Evolutionary conservation across 2,113 vertebrate genomes (phyloP).

Genomic region (Nanger granti): DNA sequence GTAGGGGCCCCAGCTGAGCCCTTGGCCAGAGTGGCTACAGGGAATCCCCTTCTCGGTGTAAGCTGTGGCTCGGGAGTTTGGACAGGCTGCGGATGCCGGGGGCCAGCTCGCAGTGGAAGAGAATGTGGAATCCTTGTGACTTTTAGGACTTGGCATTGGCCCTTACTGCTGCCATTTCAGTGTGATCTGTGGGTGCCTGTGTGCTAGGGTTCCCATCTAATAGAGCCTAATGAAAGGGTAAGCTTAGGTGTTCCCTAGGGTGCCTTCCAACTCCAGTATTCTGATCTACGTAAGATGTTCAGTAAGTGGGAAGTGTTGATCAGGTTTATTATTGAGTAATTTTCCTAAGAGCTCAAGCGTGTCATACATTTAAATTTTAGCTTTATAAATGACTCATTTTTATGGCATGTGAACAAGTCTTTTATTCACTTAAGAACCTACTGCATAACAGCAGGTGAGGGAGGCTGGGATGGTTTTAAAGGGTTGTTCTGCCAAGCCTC

Average conservation of each 20-base stretch:
- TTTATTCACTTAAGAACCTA: constrained; percentile 16
- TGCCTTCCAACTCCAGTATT: neutral
- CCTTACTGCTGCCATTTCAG: neutral
- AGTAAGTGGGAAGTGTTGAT: neutral
- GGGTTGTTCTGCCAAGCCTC: neutral
- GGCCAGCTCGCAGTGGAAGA: neutral
- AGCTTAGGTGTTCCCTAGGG: neutral
- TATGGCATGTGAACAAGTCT: neutral
- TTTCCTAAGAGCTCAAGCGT: constrained; percentile 1
- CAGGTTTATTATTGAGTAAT: neutral
- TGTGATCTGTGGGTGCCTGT: accelerated
- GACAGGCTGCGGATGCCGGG: neutral
- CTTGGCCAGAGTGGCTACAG: neutral
- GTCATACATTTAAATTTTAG: constrained; percentile 15
- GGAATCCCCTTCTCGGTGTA: neutral
- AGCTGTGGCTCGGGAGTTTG: neutral
- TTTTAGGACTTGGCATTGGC: neutral
- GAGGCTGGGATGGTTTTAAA: neutral
- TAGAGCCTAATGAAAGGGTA: neutral
- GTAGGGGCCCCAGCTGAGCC: neutral
- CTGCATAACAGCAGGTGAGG: neutral
- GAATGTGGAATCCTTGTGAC: neutral
- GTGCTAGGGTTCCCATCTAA: neutral
- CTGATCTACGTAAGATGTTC: neutral
- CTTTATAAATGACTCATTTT: constrained; percentile 42